Evolutionary conservation across 2,888 invertebrate genomes (phyloP), one percentile per base, ranked within the genome.

Genomic region (Schizotus pectinicornis): DNA sequence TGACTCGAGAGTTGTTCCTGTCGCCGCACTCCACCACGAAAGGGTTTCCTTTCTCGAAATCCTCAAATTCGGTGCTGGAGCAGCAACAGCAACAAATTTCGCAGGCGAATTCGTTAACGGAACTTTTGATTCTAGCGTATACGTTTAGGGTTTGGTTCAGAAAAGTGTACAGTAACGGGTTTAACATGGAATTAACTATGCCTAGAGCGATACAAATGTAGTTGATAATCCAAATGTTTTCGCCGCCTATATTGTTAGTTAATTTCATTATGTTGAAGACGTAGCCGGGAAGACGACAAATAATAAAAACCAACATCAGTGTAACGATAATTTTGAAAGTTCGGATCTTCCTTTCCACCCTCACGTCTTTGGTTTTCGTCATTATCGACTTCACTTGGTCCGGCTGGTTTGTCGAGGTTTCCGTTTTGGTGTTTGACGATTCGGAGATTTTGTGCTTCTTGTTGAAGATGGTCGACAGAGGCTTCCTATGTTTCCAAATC

Each of bases 91-190:
- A 79, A 54, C 74, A 77, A 33, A 77, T 69, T 52, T 75, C 72
- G 43, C 71, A 75, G 3, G 73, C 56, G 38, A 77, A 77, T 38
- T 77, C 74, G 9, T 68, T 73, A 6, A 76, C 13, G 1, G 56
- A 46, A 7, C 60, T 65, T 22, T 59, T 49, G 6, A 72, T 43
- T 56, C 67, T 71, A 14, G 67, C 65, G 35, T 68, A 60, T 9
- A 69, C 66, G 9, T 65, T 63, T 14, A 84, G 70, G 2, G 84
- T 82, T 67, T 84, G 82, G 33, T 83, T 81, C 6, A 86, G 74
- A 64, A 86, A 86, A 1, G 85, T 83, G 64, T 86, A 87, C 30
- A 86, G 74, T 45, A 86, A 79, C 0, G 86, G 86, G 78, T 87
- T 85, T 14, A 86, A 56, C 0, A 81, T 81, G 39, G 84, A 83